Evolutionary conservation across 1,140 invertebrate genomes (phyloP), one percentile per base, ranked within the genome.

Genomic region (fruit fly (Drosophila melanogaster)): DNA sequence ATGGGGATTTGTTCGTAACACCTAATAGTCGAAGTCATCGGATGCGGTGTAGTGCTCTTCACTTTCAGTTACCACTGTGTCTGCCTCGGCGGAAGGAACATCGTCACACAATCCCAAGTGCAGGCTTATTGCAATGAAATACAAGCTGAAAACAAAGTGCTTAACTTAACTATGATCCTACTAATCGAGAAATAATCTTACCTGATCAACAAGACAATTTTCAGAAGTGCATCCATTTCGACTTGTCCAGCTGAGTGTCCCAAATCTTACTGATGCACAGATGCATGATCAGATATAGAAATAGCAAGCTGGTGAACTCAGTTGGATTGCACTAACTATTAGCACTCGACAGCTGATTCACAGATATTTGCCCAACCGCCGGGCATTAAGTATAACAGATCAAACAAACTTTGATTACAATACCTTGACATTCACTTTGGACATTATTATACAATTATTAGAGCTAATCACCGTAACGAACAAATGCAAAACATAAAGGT

Each of bases 31-130:
- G 15, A 64, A 59, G 49, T 83, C 69, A 60, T 86, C 70, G 22
- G 75, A 46, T 4, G 74, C 75, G n/a, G 69, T 43, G 55, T 57
- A 61, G 15, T 37, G 37, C 7, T 70, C 64, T 15, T 86, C 81
- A 46, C 81, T 83, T 33, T 87, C 57, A 0, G 81, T 86, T 14
- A 86, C 81, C 0, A 86, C 83, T 6, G 17, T 46, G 8, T 53
- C 72, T 30, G 72, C 72, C 15, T 86, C 61, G 7, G 77, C 56
- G 26, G 33, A 80, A 5, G 83, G 55, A 11, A 62, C 49, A 53
- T 86, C 81, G 43, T 86, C 62, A 26, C 70, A 64, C 41, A 60
- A 8, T 1, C 38, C 59, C 15, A 55, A 38, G 14, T 49, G 43
- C 2, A 87, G 33, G n/a, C 19, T 67, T 10, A 65, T n/a, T 14